Conservation (phyloP, 2,113 vertebrate genomes). For the Lophotis ruficrista region DNA sequence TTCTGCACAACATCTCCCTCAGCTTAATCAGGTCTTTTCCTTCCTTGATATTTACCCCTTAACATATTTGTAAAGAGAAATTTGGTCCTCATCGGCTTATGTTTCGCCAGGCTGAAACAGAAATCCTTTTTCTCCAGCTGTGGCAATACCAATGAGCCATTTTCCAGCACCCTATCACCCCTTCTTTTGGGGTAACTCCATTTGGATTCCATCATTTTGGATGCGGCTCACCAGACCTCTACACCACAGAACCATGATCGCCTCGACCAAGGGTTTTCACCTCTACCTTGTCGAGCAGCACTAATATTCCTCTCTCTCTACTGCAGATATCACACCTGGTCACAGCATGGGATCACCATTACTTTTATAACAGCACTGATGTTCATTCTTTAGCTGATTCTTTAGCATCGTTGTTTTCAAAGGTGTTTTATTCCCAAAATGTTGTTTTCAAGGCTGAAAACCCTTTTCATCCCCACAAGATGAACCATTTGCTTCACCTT, state of each 20-base stretch:
- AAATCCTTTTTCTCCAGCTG: background rate
- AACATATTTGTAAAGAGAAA: background rate
- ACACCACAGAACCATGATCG: background rate
- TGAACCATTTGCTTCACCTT: background rate
- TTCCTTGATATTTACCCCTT: background rate
- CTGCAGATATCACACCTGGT: no score
- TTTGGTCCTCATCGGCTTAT: rapidly evolving
- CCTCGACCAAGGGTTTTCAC: rapidly evolving
- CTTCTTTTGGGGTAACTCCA: background rate
- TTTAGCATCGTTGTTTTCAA: background rate
- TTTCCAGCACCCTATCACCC: background rate
- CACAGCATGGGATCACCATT: background rate
- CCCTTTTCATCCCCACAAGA: background rate
- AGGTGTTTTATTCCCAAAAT: background rate
- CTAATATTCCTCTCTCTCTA: background rate
- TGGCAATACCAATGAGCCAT: background rate
- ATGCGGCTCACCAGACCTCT: background rate
- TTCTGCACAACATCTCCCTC: background rate
- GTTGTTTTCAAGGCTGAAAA: background rate
- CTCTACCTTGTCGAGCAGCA: background rate
- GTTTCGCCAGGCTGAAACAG: background rate
- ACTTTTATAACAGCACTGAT: background rate
- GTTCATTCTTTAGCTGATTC: background rate
- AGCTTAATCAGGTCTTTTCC: background rate
- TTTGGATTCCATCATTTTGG: background rate